phyloP scores from a whole-genome alignment of 2,113 vertebrate genomes.

The Misgurnus mizolepis region DNA sequence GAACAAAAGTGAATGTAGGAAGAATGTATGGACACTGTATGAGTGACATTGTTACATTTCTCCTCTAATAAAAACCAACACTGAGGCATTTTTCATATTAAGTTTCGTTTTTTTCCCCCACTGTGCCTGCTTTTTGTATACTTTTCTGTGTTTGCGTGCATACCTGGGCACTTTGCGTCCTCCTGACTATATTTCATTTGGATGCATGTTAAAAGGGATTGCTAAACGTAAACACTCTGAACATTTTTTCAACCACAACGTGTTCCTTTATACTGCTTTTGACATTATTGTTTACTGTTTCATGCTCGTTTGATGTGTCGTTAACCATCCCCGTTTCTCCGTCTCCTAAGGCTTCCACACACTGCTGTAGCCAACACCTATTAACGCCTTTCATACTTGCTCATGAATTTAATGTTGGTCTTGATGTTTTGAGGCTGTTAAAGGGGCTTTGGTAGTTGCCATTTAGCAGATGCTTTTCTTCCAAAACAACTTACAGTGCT shows the following conservation, averaged over 20 bases:
- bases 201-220: neutral
- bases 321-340: neutral
- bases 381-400: slow-evolving; percentile 29
- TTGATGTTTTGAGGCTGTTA: slow-evolving; percentile 10
- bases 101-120: neutral
- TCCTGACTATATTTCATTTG: neutral
- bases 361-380: slow-evolving; percentile 24
- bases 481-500: slow-evolving; percentile 4
- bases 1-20: neutral
- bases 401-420: slow-evolving; percentile 25
- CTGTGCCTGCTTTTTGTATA: neutral
- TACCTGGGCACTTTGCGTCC: neutral
- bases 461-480: slow-evolving; percentile 30
- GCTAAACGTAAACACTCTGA: neutral
- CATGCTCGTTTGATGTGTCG: neutral
- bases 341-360: neutral
- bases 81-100: neutral
- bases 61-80: slow-evolving; percentile 28
- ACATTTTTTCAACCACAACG: neutral
- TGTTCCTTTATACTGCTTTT: neutral
- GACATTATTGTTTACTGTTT: neutral
- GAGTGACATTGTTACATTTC: slow-evolving; percentile 20
- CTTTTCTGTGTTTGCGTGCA: neutral
- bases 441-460: slow-evolving; percentile 27
- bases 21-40: neutral